Percentiles rank a stretch among this genome's conserved stretches.
phyloP scores from a whole-genome alignment of 2,113 vertebrate species.

The Platycercus adscitus region DNA sequence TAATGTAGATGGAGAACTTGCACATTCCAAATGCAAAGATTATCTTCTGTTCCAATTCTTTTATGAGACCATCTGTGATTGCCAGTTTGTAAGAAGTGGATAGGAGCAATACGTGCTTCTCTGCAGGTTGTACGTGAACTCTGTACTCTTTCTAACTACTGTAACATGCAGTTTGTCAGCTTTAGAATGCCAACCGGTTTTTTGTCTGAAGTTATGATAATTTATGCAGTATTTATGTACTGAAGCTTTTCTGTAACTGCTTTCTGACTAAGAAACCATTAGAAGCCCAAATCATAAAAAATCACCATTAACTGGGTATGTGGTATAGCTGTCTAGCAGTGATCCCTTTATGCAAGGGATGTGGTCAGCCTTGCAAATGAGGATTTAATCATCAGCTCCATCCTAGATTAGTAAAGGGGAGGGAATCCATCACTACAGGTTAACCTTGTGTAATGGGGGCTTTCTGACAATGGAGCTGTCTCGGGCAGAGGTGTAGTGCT shows the following conservation, averaged over 20 bases:
- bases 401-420: neutral
- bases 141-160: neutral
- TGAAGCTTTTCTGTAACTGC: constrained; percentile 40
- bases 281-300: constrained; percentile 51
- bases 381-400: neutral
- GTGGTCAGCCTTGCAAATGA: neutral
- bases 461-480: neutral
- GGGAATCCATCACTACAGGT: neutral
- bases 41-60: constrained; percentile 60
- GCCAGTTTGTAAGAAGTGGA: constrained; percentile 29
- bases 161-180: constrained; percentile 35
- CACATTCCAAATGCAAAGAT: constrained; percentile 50
- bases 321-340: neutral
- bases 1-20: constrained; percentile 50
- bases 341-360: neutral
- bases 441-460: neutral
- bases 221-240: constrained; percentile 66
- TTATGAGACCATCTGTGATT: constrained; percentile 52
- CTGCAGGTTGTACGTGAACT: constrained; percentile 16
- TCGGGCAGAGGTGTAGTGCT: neutral
- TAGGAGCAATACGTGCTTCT: constrained; percentile 3
- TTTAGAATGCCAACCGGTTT: constrained; percentile 9
- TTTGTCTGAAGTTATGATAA: constrained; percentile 57
- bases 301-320: constrained; percentile 44
- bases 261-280: constrained; percentile 66